Evolutionary conservation across 2,113 vertebrate species (phyloP).

Genomic region (Carassius auratus): DNA sequence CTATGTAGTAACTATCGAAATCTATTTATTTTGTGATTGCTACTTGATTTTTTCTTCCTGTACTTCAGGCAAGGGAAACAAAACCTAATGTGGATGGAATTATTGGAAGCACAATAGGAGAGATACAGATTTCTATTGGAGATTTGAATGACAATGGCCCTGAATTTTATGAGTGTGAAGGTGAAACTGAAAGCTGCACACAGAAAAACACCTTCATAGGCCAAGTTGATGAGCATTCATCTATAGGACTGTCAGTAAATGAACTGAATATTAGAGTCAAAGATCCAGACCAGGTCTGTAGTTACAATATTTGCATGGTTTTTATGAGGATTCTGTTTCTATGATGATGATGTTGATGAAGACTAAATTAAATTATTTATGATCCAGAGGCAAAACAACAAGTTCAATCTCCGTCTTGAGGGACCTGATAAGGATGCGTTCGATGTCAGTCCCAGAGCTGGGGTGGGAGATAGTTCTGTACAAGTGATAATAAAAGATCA

Average conservation of each 20-base stretch:
- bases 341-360: neutral
- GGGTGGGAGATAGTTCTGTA: conserved; percentile 63
- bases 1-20: neutral
- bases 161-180: conserved; percentile 81
- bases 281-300: conserved; percentile 82
- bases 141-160: conserved; percentile 89
- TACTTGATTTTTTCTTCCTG: conserved; percentile 6
- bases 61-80: conserved; percentile 69
- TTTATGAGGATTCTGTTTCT: neutral
- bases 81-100: conserved; percentile 57
- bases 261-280: conserved; percentile 77
- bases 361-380: neutral
- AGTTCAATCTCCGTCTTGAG: conserved; percentile 73
- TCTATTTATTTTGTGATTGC: neutral
- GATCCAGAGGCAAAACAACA: conserved; percentile 75
- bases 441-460: conserved; percentile 72
- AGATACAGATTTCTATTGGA: conserved; percentile 74
- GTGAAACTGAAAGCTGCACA: conserved; percentile 61
- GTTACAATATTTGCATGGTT: neutral
- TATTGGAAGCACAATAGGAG: conserved; percentile 55
- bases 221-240: conserved; percentile 79
- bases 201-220: conserved; percentile 70
- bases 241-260: conserved; percentile 70
- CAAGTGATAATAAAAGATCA: conserved; percentile 79
- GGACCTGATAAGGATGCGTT: conserved; percentile 77